A percentile compares a stretch with the other conserved stretches of the same genome.
phyloP scores from a whole-genome alignment of 2,797 vertebrate genomes.

The Rachycentron canadum region DNA sequence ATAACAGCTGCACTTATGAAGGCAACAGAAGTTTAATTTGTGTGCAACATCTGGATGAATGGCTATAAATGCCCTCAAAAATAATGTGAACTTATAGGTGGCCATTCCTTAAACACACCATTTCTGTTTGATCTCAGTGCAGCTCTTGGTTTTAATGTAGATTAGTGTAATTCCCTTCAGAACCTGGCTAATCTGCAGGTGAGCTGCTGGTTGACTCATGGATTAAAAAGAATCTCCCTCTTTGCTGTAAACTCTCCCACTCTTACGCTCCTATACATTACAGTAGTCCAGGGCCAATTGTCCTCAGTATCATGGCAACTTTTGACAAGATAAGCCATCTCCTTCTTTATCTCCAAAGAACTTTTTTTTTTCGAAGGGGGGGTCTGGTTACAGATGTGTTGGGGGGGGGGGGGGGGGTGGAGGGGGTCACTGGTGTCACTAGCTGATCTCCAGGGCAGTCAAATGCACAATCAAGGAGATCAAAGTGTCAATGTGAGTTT shows the following conservation, averaged over 20 bases:
- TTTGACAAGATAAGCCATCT: slow-evolving; percentile 60
- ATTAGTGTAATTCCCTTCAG: slow-evolving; percentile 36
- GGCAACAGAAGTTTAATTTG: not conserved
- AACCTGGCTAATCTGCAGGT: slow-evolving; percentile 42
- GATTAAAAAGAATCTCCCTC: slow-evolving; percentile 40
- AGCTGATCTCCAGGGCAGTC: slow-evolving; percentile 82
- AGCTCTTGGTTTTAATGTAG: slow-evolving; percentile 4
- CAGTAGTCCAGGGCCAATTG: slow-evolving; percentile 28
- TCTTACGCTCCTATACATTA: slow-evolving; percentile 47
- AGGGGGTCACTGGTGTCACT: slow-evolving; percentile 62
- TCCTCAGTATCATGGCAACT: slow-evolving; percentile 60
- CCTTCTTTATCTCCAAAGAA: slow-evolving; percentile 57
- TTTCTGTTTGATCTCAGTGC: slow-evolving; percentile 22
- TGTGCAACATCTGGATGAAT: not conserved
- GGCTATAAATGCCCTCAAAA: not conserved
- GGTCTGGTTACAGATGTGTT: slow-evolving; percentile 51
- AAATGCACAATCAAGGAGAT: slow-evolving; percentile 87
- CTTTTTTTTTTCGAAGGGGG: slow-evolving; percentile 24
- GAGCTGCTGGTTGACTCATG: slow-evolving; percentile 47
- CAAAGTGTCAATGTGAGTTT: slow-evolving; percentile 87
- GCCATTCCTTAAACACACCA: not conserved
- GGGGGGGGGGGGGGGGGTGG: slow-evolving; percentile 41
- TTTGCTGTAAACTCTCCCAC: slow-evolving; percentile 49
- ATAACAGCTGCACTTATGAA: not conserved
- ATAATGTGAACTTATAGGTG: not conserved